A percentile compares a stretch with the other conserved stretches of the same genome.
Conservation (phyloP, 92 coral and sea anemone species). For the Palythoa heliodiscus region DNA sequence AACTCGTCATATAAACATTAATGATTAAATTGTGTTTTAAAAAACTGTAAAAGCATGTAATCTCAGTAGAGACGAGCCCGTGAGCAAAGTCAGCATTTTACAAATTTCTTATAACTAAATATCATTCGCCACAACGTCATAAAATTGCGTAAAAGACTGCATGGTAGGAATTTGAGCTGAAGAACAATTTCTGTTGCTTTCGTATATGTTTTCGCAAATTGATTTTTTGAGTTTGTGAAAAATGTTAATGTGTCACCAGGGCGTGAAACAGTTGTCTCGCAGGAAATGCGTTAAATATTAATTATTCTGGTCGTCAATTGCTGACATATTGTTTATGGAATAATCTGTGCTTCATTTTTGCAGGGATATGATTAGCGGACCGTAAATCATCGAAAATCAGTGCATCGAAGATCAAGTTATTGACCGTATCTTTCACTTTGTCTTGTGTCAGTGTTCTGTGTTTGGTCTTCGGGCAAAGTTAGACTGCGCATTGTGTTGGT, state of each 20-base stretch:
- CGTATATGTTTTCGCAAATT: not conserved
- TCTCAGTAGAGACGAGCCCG: not conserved
- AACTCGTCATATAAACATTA: not conserved
- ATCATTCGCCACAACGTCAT: not conserved
- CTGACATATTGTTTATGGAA: slow-evolving; percentile 38
- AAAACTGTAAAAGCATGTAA: not conserved
- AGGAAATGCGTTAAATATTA: slow-evolving; percentile 48
- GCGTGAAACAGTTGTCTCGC: slow-evolving; percentile 43
- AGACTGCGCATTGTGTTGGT: slow-evolving; percentile 11
- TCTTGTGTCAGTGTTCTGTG: not conserved
- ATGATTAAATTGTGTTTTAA: slow-evolving; percentile 17
- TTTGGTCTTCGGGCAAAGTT: not conserved
- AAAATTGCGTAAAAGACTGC: not conserved
- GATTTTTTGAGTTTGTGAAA: not conserved
- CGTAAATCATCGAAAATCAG: slow-evolving; percentile 40
- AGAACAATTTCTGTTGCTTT: not conserved
- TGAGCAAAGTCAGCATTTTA: not conserved
- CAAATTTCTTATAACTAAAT: not conserved
- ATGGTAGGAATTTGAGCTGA: not conserved
- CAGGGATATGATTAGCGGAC: slow-evolving; percentile 44
- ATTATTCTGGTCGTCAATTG: slow-evolving; percentile 34
- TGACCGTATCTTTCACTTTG: not conserved
- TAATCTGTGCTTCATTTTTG: slow-evolving; percentile 44
- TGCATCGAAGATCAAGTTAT: slow-evolving; percentile 18
- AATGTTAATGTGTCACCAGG: slow-evolving; percentile 39